Base-by-base conservation (phyloP, 2,888 invertebrate species). In the Hypolimnas misippus region DNA sequence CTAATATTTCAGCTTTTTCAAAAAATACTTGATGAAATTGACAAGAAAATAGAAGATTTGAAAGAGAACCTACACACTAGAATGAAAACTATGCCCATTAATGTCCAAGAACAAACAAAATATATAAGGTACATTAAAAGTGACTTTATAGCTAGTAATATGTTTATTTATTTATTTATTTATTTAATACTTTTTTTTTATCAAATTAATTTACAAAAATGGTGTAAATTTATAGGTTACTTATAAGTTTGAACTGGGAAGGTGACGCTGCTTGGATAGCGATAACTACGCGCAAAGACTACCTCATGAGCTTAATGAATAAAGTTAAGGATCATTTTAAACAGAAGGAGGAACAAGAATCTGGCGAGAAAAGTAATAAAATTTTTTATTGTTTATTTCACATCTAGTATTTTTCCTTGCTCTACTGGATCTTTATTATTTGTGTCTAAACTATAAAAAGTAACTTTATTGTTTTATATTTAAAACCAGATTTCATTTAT, bases 201-300 rank as follows among this genome's bases (percentile, higher is more conserved):
- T n/a, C n/a, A n/a, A n/a, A n/a, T n/a, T n/a, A n/a, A n/a, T n/a
- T n/a, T n/a, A n/a, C n/a, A n/a, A n/a, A n/a, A n/a, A n/a, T n/a
- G n/a, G n/a, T n/a, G n/a, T n/a, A n/a, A n/a, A n/a, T 12, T 49
- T 49, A 52, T 67, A 91, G 92, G 53, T 74, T 92, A 57, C 67
- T 92, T 49, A 87, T 92, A 68, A 92, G 92, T 70, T 67, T 92
- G 59, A 90, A 90, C 65, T 92, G 92, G 91, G 86, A 87, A 3
- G 97, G 96, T 6, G 99, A 99, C 87, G 98, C 99, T 1, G 99
- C 98, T 0, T 99, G 99, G 99, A 96, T 97, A 69, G 98, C 98
- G 3, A 96, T 99, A 70, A 94, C 93, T 52, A 95, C 96, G 66
- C 95, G 97, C 67, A 96, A 97, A 65, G 95, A 96, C 57, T 98